These are phyloP conservation scores for Lydus trimaculatus DNA, from an alignment of 2,888 invertebrate species.

Conservation along the genomic window DNA sequence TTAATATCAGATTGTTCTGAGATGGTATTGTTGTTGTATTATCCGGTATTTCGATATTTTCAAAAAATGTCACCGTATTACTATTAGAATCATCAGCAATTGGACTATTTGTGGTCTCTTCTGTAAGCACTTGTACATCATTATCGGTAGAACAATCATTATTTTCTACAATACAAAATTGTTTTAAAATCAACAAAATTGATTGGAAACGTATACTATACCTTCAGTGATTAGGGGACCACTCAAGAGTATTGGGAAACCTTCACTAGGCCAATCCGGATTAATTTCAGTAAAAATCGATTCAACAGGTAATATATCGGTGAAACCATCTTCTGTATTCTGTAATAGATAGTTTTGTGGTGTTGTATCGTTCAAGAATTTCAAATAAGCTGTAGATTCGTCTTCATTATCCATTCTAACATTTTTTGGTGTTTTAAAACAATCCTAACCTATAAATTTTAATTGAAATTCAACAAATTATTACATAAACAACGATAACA, in stretches of 20 bases:
- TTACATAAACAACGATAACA: no score
- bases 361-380: slow-evolving; percentile 49
- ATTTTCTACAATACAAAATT: slow-evolving; percentile 1
- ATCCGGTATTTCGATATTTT: slow-evolving; percentile 38
- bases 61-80: slow-evolving; percentile 20
- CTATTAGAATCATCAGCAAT: slow-evolving; percentile 5
- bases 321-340: slow-evolving; percentile 46
- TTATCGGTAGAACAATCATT: slow-evolving; percentile 13
- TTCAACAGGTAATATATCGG: slow-evolving; percentile 47
- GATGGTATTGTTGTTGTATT: slow-evolving; percentile 41
- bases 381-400: slow-evolving; percentile 50
- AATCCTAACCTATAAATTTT: not conserved
- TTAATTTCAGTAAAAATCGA: slow-evolving; percentile 53
- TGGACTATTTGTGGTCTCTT: slow-evolving; percentile 16
- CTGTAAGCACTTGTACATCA: slow-evolving; percentile 15
- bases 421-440: not conserved
- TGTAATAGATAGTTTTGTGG: slow-evolving; percentile 49
- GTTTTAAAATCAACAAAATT: not conserved
- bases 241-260: slow-evolving; percentile 51
- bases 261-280: slow-evolving; percentile 51
- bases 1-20: slow-evolving; percentile 43
- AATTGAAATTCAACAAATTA: no score
- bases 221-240: slow-evolving; percentile 45
- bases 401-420: slow-evolving; percentile 37
- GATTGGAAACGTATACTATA: slow-evolving; percentile 27